Percentiles rank a stretch among this genome's conserved stretches.
Evolutionary conservation across 2,888 invertebrate species (phyloP).

Genomic region (Cataglyphis cursor): DNA sequence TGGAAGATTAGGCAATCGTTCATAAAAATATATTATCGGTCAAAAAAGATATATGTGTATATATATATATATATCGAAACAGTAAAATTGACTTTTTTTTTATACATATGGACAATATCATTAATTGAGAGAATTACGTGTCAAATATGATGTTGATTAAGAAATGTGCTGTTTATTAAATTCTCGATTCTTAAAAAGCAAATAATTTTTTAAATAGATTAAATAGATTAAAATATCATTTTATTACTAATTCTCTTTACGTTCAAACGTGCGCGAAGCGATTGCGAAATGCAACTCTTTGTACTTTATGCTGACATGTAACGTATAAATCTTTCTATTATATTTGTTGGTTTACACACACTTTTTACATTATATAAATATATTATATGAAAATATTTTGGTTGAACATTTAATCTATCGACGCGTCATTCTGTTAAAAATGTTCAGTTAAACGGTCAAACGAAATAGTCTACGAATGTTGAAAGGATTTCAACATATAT

Average conservation of each 20-base stretch:
- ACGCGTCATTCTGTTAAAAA: slow-evolving; percentile 14
- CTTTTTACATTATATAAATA: slow-evolving; percentile 8
- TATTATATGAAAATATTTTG: slow-evolving; percentile 28
- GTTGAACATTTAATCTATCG: slow-evolving; percentile 21
- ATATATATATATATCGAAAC: not conserved
- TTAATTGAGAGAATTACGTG: slow-evolving; percentile 29
- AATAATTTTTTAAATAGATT: slow-evolving; percentile 38
- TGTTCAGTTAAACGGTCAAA: slow-evolving; percentile 28
- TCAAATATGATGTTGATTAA: slow-evolving; percentile 44
- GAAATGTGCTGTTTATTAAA: slow-evolving; percentile 28
- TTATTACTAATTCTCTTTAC: not conserved
- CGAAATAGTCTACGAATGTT: not conserved
- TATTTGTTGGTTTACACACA: slow-evolving; percentile 6
- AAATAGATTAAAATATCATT: not conserved
- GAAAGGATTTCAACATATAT: slow-evolving; percentile 13
- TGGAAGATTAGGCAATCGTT: not conserved
- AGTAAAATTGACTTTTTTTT: not conserved
- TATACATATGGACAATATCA: not conserved
- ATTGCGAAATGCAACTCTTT: slow-evolving; percentile 43
- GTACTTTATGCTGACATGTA: slow-evolving; percentile 43
- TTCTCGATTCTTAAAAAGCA: slow-evolving; percentile 12
- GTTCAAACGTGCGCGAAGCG: slow-evolving; percentile 7
- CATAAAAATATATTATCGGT: not conserved
- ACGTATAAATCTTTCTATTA: slow-evolving; percentile 27
- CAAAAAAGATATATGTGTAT: not conserved